phyloP scores from a whole-genome alignment of 1,140 invertebrate genomes.

The Panagrolaimus sp. region DNA sequence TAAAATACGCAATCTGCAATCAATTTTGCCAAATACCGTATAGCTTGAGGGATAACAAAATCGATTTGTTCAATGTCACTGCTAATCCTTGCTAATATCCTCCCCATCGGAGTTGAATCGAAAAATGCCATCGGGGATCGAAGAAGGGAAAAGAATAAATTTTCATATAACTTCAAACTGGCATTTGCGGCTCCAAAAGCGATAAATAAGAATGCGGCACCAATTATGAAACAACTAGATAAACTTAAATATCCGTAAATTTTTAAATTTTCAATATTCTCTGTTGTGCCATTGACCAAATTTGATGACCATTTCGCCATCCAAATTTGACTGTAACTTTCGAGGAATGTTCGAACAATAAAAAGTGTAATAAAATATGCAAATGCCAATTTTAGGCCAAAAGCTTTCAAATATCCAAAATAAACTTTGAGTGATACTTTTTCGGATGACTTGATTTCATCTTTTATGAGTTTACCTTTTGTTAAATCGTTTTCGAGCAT shows the following conservation, averaged over 20 bases:
- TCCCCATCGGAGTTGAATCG: slow-evolving; percentile 14
- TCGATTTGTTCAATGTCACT: slow-evolving; percentile 14
- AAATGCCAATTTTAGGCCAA: background rate
- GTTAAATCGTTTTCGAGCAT: too few species aligned
- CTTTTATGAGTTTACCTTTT: background rate
- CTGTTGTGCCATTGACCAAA: too few species aligned
- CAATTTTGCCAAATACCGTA: background rate
- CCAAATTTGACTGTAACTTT: background rate
- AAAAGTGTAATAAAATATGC: slow-evolving; percentile 2
- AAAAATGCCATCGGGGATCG: slow-evolving; percentile 12
- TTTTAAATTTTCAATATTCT: background rate
- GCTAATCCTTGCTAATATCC: background rate
- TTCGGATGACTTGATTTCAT: background rate
- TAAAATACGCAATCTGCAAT: background rate
- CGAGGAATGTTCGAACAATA: slow-evolving; percentile 2
- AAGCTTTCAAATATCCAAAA: background rate
- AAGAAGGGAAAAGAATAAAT: background rate
- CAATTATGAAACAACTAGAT: background rate
- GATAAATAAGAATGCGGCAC: background rate
- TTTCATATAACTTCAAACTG: background rate
- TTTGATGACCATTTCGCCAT: background rate
- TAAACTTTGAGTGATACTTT: slow-evolving; percentile 1
- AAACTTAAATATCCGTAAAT: background rate
- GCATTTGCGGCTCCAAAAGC: background rate
- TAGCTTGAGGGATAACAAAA: slow-evolving; percentile 19